phyloP scores from a whole-genome alignment of 2,797 vertebrate genomes.

The Sebastes oblongus region DNA sequence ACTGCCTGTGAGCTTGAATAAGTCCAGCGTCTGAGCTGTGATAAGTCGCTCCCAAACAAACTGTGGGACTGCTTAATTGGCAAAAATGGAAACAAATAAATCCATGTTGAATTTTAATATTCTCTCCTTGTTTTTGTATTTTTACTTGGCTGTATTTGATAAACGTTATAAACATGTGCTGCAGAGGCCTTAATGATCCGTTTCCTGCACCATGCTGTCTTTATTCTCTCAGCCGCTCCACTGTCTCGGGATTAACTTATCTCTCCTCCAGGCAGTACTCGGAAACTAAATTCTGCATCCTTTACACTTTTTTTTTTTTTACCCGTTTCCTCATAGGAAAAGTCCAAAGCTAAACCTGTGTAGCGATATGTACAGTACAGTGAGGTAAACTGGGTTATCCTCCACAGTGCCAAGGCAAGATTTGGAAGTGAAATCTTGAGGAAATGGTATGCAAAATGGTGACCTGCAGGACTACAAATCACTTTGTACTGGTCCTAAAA shows the following conservation, averaged over 20 bases:
- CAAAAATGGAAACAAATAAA: slow-evolving; percentile 60
- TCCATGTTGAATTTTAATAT: slow-evolving; percentile 59
- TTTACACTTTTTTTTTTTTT: slow-evolving; percentile 56
- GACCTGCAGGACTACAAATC: not conserved
- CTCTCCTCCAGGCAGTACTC: slow-evolving; percentile 65
- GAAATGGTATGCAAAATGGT: slow-evolving; percentile 7
- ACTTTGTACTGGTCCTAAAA: not conserved
- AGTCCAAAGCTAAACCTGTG: slow-evolving; percentile 41
- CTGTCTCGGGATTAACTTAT: slow-evolving; percentile 73
- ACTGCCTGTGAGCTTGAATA: slow-evolving; percentile 38
- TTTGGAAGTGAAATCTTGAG: slow-evolving; percentile 11
- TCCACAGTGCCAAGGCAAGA: slow-evolving; percentile 6
- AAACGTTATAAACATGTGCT: slow-evolving; percentile 60
- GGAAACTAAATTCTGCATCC: slow-evolving; percentile 71
- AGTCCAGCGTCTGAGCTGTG: slow-evolving; percentile 29
- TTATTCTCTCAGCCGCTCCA: slow-evolving; percentile 53
- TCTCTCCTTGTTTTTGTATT: slow-evolving; percentile 52
- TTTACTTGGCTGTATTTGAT: slow-evolving; percentile 60
- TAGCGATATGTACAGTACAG: slow-evolving; percentile 9
- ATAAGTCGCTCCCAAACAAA: slow-evolving; percentile 56
- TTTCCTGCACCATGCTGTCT: slow-evolving; percentile 58
- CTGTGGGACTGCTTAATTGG: slow-evolving; percentile 54
- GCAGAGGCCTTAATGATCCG: slow-evolving; percentile 67
- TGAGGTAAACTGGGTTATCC: slow-evolving; percentile 56
- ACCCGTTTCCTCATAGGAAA: slow-evolving; percentile 44